Conservation (phyloP, 2,113 vertebrate species). For the Otus sunia region DNA sequence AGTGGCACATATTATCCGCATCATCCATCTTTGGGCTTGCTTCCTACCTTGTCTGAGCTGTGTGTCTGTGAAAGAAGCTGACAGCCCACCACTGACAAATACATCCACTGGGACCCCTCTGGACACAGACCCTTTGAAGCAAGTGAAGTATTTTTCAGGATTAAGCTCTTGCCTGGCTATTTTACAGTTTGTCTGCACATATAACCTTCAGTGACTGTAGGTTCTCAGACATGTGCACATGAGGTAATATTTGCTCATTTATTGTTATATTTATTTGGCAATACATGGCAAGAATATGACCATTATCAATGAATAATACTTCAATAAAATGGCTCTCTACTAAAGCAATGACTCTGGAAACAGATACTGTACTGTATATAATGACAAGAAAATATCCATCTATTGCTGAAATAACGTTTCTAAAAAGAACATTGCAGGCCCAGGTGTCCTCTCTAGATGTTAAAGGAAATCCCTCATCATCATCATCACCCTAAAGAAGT, state of each 20-base stretch:
- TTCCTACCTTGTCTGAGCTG: background rate
- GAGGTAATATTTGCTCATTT: background rate
- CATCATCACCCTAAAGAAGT: background rate
- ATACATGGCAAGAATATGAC: background rate
- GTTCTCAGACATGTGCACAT: background rate
- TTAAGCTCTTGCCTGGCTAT: background rate
- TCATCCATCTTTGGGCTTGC: background rate
- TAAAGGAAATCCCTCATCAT: background rate
- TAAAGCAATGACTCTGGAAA: background rate
- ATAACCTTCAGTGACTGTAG: background rate
- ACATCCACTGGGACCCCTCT: background rate
- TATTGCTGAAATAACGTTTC: constrained; percentile 9
- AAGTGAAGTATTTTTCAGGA: background rate
- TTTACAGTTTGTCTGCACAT: background rate
- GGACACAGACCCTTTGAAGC: background rate
- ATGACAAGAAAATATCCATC: constrained; percentile 10
- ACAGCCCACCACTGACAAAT: background rate
- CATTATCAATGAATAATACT: constrained; percentile 3
- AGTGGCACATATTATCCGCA: background rate
- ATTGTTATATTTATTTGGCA: constrained; percentile 6
- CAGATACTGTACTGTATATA: background rate
- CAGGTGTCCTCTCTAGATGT: background rate
- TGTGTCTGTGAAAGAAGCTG: background rate
- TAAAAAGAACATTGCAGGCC: background rate
- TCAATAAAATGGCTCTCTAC: background rate